Conservation (phyloP, 2,113 vertebrate species). For the Caranx melampygus region DNA sequence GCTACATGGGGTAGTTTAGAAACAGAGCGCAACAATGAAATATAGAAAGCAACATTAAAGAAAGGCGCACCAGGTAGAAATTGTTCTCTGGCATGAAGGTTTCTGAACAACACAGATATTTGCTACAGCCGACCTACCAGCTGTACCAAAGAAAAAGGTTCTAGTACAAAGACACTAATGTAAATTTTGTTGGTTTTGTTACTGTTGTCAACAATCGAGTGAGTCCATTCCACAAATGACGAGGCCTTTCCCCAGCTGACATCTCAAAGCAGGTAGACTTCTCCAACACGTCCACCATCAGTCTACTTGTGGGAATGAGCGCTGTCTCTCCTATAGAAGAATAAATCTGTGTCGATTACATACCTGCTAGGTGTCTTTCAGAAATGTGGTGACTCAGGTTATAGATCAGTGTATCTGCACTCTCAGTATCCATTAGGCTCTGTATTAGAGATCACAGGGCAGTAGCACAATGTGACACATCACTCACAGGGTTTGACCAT, state of each 20-base stretch:
- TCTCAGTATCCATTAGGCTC: slow-evolving; percentile 48
- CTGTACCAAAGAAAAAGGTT: background rate
- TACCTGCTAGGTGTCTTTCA: slow-evolving; percentile 17
- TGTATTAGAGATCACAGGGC: slow-evolving; percentile 51
- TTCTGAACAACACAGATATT: background rate
- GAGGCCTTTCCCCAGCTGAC: background rate
- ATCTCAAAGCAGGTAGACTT: background rate
- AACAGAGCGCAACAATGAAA: background rate
- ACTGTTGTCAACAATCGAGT: no score
- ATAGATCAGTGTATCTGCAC: slow-evolving; percentile 34
- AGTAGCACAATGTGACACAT: slow-evolving; percentile 53
- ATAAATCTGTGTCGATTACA: slow-evolving; percentile 12
- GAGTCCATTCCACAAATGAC: no score
- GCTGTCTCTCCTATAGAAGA: background rate
- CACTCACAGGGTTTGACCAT: slow-evolving; percentile 55
- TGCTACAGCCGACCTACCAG: background rate
- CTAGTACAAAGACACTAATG: background rate
- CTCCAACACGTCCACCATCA: background rate
- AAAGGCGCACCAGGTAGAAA: background rate
- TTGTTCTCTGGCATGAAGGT: background rate
- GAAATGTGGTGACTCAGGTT: slow-evolving; percentile 10
- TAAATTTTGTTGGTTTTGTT: background rate
- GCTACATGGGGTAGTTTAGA: background rate
- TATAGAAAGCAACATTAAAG: background rate
- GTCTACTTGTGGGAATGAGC: background rate